Evolutionary conservation across 2,113 vertebrate genomes (phyloP).

Genomic region (Otus sunia): DNA sequence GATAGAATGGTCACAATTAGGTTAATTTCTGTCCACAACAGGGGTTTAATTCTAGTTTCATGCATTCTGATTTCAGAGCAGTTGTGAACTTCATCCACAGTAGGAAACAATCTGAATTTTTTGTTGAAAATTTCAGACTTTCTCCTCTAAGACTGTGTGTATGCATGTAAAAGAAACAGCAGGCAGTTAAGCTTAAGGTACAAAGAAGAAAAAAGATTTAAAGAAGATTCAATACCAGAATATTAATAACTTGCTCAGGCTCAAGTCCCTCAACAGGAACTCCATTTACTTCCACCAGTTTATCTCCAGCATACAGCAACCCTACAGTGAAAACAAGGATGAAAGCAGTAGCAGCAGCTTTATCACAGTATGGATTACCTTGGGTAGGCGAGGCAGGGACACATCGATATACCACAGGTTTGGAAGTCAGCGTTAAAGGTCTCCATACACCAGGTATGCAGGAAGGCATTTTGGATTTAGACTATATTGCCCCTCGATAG

Average conservation of each 20-base stretch:
- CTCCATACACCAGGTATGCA: background rate
- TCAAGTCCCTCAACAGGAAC: constrained; percentile 90
- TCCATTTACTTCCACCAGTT: constrained; percentile 93
- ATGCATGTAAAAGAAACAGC: background rate
- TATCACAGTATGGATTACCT: background rate
- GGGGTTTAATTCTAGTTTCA: background rate
- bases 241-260: constrained; percentile 93
- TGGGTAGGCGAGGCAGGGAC: background rate
- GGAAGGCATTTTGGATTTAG: background rate
- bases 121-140: background rate
- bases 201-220: background rate
- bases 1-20: background rate
- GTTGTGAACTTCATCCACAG: background rate
- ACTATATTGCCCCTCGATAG: background rate
- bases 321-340: constrained; percentile 69
- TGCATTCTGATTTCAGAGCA: background rate
- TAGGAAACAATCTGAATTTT: background rate
- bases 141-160: background rate
- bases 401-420: background rate
- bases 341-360: background rate
- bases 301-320: constrained; percentile 91
- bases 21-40: background rate
- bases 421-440: background rate
- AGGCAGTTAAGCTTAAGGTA: background rate
- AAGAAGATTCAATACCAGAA: constrained; percentile 79